A percentile compares a stretch with the other conserved stretches of the same genome.
phyloP scores from a whole-genome alignment of 2,888 invertebrate species.

The Stenotaenia linearis region DNA sequence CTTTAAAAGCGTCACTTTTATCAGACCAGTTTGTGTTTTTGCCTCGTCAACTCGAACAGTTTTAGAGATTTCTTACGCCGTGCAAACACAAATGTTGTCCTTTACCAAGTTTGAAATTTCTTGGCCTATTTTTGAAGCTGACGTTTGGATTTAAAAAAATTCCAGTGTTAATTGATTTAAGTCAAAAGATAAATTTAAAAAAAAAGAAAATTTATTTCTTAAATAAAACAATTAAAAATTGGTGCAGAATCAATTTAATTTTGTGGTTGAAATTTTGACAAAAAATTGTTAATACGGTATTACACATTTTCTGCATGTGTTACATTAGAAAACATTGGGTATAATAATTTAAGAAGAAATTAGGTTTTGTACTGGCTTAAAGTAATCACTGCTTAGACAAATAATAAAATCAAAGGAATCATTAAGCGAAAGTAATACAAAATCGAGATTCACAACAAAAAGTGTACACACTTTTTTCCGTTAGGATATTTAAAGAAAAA shows the following conservation, averaged over 20 bases:
- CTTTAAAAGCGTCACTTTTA: slow-evolving; percentile 8
- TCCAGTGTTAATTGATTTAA: background rate
- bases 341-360: background rate
- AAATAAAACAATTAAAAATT: background rate
- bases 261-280: background rate
- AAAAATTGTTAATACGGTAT: background rate
- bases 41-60: background rate
- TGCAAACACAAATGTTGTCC: background rate
- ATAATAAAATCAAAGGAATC: background rate
- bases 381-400: background rate
- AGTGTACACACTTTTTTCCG: background rate
- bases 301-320: background rate
- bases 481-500: background rate
- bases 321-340: background rate
- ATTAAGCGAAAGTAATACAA: background rate
- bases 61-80: background rate
- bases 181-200: background rate
- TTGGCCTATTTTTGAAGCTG: background rate
- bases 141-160: background rate
- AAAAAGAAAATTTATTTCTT: background rate
- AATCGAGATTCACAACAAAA: background rate
- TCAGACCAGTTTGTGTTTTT: slow-evolving; percentile 2
- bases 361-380: background rate
- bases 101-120: background rate
- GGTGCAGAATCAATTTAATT: background rate